A percentile compares a stretch with the other conserved stretches of the same genome.
Evolutionary conservation across 2,888 invertebrate species (phyloP).

Genomic region (Oscheius sp.): DNA sequence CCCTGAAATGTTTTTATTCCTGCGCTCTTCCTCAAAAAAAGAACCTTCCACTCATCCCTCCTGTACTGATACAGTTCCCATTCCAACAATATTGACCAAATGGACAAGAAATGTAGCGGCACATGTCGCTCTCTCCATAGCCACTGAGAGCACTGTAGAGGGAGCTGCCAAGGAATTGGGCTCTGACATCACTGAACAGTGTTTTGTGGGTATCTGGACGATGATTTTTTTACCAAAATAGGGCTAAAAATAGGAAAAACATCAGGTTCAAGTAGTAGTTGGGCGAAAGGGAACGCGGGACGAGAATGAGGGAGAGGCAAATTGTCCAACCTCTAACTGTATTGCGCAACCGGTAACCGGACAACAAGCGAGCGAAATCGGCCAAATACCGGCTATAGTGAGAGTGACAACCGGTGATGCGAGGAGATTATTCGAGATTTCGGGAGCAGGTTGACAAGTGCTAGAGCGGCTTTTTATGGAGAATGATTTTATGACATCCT

Average conservation of each 20-base stretch:
- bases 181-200: neutral
- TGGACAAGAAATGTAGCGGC: constrained; percentile 69
- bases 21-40: too few relatives aligned
- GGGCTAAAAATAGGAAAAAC: neutral
- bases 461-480: too few relatives aligned
- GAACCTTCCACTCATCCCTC: constrained; percentile 17
- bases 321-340: neutral
- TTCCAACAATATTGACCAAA: constrained; percentile 71
- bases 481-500: too few relatives aligned
- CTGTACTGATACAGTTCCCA: constrained; percentile 64
- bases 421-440: constrained; percentile 7
- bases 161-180: constrained; percentile 64
- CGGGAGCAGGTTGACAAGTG: too few relatives aligned
- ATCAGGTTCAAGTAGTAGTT: constrained; percentile 4
- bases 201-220: neutral
- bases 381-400: constrained; percentile 9
- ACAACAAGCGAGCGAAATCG: constrained; percentile 2
- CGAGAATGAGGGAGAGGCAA: constrained; percentile 11
- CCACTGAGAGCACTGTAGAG: constrained; percentile 67
- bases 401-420: constrained; percentile 20
- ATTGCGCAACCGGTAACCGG: constrained; percentile 37
- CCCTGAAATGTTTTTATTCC: constrained; percentile 22
- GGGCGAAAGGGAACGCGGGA: constrained; percentile 15
- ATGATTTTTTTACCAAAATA: neutral
- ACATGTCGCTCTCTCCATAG: constrained; percentile 70